phyloP scores from a whole-genome alignment of 2,797 vertebrate species.

The Enoplosus armatus region DNA sequence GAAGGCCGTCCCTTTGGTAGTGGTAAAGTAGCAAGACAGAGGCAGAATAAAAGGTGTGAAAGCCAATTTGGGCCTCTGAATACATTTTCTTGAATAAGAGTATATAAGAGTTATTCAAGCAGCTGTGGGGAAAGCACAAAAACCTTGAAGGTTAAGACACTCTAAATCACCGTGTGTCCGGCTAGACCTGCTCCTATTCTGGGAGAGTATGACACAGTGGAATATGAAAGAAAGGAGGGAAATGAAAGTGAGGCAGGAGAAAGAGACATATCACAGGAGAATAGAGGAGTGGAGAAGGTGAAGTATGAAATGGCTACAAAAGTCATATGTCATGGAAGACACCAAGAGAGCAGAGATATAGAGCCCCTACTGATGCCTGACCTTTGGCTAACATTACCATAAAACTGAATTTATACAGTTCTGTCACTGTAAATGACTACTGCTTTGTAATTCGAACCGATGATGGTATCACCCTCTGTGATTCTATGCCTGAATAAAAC shows the following conservation, averaged over 20 bases:
- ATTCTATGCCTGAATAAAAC: slow-evolving; percentile 42
- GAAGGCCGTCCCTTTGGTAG: slow-evolving; percentile 20
- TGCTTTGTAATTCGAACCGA: slow-evolving; percentile 43
- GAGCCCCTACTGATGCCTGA: slow-evolving; percentile 35
- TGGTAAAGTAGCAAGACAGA: slow-evolving; percentile 17
- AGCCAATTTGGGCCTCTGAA: slow-evolving; percentile 12
- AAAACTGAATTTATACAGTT: slow-evolving; percentile 47
- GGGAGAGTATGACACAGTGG: slow-evolving; percentile 31
- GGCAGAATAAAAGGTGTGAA: slow-evolving; percentile 30
- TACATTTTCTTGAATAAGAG: slow-evolving; percentile 31
- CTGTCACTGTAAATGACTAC: slow-evolving; percentile 33
- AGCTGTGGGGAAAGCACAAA: slow-evolving; percentile 34
- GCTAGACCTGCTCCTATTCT: slow-evolving; percentile 47
- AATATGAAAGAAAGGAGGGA: slow-evolving; percentile 50
- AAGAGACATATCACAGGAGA: slow-evolving; percentile 46
- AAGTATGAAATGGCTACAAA: slow-evolving; percentile 40
- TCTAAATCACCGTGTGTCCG: slow-evolving; percentile 37
- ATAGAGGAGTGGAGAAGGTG: slow-evolving; percentile 36
- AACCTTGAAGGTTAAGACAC: slow-evolving; percentile 44
- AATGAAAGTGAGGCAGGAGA: slow-evolving; percentile 44
- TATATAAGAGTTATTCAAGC: slow-evolving; percentile 29
- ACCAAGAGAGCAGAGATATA: slow-evolving; percentile 24
- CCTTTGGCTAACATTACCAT: slow-evolving; percentile 56
- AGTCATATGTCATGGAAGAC: slow-evolving; percentile 15
- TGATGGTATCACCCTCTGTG: slow-evolving; percentile 9